A percentile compares a stretch with the other conserved stretches of the same genome.
Evolutionary conservation across 2,797 vertebrate species (phyloP).

Genomic region (Sebastes elongatus): DNA sequence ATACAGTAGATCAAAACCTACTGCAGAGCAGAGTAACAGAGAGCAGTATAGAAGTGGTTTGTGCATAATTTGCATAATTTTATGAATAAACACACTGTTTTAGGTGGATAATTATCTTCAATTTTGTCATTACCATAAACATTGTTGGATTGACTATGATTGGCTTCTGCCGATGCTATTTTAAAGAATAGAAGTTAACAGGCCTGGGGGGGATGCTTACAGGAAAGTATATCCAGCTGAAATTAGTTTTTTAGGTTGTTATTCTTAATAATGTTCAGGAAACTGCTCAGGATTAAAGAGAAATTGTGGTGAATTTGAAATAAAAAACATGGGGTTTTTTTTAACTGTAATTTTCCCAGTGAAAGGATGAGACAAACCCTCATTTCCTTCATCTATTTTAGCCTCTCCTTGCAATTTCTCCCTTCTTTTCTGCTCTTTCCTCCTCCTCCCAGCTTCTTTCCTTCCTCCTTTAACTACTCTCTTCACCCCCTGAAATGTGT

Average conservation of each 20-base stretch:
- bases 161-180: slow-evolving; percentile 11
- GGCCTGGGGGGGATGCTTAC: neutral
- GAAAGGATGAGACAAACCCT: slow-evolving; percentile 25
- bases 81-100: slow-evolving; percentile 48
- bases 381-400: slow-evolving; percentile 57
- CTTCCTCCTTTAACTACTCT: slow-evolving; percentile 67
- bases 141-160: slow-evolving; percentile 14
- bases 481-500: slow-evolving; percentile 69
- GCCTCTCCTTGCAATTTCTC: slow-evolving; percentile 37
- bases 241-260: neutral
- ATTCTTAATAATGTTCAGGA: neutral
- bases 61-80: slow-evolving; percentile 33
- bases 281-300: neutral
- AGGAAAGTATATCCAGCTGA: neutral
- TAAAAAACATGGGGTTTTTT: slow-evolving; percentile 8
- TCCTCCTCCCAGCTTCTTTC: neutral
- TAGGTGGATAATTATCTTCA: slow-evolving; percentile 32
- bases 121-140: slow-evolving; percentile 40
- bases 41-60: slow-evolving; percentile 4
- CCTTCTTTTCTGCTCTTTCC: slow-evolving; percentile 23
- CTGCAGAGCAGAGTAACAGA: slow-evolving; percentile 4
- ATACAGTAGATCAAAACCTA: slow-evolving; percentile 20
- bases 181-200: neutral
- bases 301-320: slow-evolving; percentile 6
- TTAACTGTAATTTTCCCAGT: slow-evolving; percentile 14